A percentile compares a stretch with the other conserved stretches of the same genome.
These are phyloP conservation scores for Lasioglossum albipes DNA, from an alignment of 1,140 invertebrate genomes.

Conservation along the genomic window DNA sequence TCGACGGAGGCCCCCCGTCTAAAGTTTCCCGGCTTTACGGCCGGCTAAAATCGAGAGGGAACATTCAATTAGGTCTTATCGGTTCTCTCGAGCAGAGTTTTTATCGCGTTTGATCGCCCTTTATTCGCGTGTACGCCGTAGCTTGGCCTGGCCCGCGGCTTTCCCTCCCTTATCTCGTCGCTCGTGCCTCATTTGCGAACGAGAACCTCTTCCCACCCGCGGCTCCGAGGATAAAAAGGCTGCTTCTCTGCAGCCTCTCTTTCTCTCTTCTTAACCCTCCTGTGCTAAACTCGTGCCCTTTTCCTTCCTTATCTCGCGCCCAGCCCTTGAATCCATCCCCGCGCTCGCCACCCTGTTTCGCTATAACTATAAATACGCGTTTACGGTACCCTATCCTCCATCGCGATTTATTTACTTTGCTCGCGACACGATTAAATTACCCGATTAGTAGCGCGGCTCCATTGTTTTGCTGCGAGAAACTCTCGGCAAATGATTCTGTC, in stretches of 20 bases:
- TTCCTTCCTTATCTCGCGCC: constrained; percentile 11
- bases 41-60: constrained; percentile 41
- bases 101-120: constrained; percentile 64
- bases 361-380: constrained; percentile 27
- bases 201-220: constrained; percentile 30
- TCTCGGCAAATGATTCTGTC: too few species aligned
- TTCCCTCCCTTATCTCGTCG: constrained; percentile 54
- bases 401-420: constrained; percentile 22
- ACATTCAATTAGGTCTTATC: constrained; percentile 65
- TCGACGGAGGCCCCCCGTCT: too few species aligned
- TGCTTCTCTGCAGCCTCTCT: constrained; percentile 16
- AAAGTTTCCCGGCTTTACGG: too few species aligned
- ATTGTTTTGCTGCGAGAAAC: constrained; percentile 9
- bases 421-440: constrained; percentile 7
- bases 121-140: constrained; percentile 50
- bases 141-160: constrained; percentile 42
- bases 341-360: too few species aligned
- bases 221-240: constrained; percentile 36
- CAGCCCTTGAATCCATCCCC: background rate
- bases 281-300: too few species aligned
- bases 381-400: background rate
- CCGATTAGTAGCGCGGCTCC: constrained; percentile 2
- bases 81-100: constrained; percentile 55
- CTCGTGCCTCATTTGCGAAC: constrained; percentile 64
- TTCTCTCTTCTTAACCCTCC: too few species aligned